phyloP scores from a whole-genome alignment of 2,888 invertebrate species.

The Nasonovia ribisnigri region DNA sequence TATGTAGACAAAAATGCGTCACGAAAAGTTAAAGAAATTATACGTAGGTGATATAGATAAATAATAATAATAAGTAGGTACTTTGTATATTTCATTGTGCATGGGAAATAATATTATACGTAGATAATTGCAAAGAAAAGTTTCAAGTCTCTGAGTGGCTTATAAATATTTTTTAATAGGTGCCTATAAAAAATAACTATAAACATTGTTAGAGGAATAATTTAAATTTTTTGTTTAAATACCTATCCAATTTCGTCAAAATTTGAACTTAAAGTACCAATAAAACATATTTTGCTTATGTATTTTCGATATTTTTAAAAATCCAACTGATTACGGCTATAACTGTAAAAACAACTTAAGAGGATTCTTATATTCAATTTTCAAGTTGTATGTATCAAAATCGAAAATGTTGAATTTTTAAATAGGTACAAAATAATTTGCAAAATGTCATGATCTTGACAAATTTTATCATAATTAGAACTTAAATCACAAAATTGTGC shows the following conservation, averaged over 20 bases:
- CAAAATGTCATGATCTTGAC: too few relatives aligned
- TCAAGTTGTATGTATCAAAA: background rate
- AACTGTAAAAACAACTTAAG: background rate
- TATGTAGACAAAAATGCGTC: too few relatives aligned
- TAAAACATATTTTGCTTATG: background rate
- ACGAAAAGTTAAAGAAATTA: background rate
- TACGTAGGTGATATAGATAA: background rate
- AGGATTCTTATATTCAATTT: background rate
- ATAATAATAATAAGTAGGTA: too few relatives aligned
- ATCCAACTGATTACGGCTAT: too few relatives aligned
- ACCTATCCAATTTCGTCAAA: too few relatives aligned
- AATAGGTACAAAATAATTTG: background rate
- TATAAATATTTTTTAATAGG: too few relatives aligned
- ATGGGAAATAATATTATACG: background rate
- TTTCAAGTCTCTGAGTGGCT: background rate
- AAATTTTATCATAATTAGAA: too few relatives aligned
- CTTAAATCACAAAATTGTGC: too few relatives aligned
- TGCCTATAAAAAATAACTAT: too few relatives aligned
- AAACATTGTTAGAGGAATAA: too few relatives aligned
- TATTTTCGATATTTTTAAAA: background rate
- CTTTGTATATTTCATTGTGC: background rate
- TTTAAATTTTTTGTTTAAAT: too few relatives aligned
- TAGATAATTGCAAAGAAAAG: background rate
- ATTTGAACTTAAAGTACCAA: too few relatives aligned
- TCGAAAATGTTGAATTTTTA: background rate